phyloP scores from a whole-genome alignment of 2,113 vertebrate species.

The Alaudala cheleensis region DNA sequence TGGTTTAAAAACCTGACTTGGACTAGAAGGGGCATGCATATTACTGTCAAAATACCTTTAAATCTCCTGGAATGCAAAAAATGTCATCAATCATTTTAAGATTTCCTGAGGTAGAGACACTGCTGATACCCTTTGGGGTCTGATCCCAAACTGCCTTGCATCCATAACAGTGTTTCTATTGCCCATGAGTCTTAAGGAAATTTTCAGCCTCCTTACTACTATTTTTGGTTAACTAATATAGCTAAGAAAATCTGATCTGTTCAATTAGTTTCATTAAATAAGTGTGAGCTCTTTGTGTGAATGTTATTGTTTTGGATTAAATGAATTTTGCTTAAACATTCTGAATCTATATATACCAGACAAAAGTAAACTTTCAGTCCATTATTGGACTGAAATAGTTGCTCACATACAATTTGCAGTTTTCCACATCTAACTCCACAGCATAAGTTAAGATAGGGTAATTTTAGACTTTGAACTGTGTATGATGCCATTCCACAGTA shows the following conservation, averaged over 20 bases:
- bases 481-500: neutral
- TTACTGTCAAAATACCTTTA: neutral
- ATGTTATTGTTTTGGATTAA: neutral
- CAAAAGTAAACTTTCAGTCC: neutral
- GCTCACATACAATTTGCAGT: neutral
- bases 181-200: neutral
- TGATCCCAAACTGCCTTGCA: neutral
- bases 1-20: neutral
- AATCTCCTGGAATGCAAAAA: neutral
- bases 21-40: accelerated
- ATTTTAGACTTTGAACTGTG: neutral
- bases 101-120: neutral
- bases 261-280: neutral
- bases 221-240: neutral
- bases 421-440: neutral
- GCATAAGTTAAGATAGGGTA: neutral
- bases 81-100: neutral
- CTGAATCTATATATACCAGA: neutral
- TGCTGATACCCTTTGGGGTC: neutral
- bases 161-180: neutral
- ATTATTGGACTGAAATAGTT: neutral
- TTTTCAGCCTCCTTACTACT: neutral
- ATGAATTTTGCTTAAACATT: neutral
- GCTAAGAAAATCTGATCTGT: neutral
- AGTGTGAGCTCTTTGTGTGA: neutral